phyloP scores from a whole-genome alignment of 2,113 vertebrate species.

The Actinemys pallida region DNA sequence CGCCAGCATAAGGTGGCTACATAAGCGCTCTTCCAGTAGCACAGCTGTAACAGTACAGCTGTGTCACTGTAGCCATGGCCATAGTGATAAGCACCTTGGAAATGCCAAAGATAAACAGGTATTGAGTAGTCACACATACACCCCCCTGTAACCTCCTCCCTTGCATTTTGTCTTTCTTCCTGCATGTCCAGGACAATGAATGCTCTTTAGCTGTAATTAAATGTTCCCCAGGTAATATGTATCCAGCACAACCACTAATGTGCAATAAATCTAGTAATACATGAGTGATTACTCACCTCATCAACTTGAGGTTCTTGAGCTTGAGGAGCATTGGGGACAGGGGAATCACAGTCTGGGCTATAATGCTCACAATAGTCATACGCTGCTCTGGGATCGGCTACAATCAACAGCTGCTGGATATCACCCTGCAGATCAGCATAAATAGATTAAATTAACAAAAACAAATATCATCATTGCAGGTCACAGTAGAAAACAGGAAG shows the following conservation, averaged over 20 bases:
- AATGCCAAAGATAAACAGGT: background rate
- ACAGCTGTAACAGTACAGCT: no score
- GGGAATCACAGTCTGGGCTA: conserved; percentile 94
- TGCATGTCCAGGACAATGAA: background rate
- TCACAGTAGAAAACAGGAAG: conserved; percentile 37
- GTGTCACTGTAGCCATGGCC: no score
- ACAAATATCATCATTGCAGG: background rate
- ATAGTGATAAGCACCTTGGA: background rate
- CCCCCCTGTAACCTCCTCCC: background rate
- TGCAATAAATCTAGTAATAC: conserved; percentile 48
- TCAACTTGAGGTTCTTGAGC: conserved; percentile 91
- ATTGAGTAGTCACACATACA: background rate
- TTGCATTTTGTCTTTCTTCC: background rate
- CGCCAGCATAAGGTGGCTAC: no score
- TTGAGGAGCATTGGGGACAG: conserved; percentile 86
- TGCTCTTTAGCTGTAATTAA: conserved; percentile 17
- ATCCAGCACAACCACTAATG: conserved; percentile 9
- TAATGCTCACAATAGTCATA: conserved; percentile 98
- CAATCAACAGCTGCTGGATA: conserved; percentile 95
- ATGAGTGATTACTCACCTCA: conserved; percentile 78
- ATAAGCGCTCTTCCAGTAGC: no score
- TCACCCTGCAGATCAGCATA: conserved; percentile 87
- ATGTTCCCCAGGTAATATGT: background rate
- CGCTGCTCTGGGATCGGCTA: conserved; percentile 91
- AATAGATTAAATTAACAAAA: background rate